A percentile compares a stretch with the other conserved stretches of the same genome.
Conservation (phyloP, 2,113 vertebrate genomes). For the Peromyscus maniculatus region DNA sequence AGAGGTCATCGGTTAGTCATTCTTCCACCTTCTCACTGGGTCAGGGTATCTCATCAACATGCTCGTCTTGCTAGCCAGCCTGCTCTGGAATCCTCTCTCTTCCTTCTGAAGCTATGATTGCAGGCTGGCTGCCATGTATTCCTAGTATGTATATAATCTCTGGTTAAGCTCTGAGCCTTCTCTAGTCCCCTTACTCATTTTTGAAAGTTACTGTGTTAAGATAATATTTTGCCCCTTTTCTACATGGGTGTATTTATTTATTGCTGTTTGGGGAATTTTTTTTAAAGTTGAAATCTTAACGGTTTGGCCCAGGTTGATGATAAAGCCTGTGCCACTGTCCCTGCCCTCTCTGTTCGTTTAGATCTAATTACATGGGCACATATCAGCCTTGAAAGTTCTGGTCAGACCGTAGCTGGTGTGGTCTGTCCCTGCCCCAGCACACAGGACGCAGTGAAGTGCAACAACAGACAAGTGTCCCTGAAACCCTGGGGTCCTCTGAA, state of each 20-base stretch:
- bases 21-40: background rate
- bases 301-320: background rate
- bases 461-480: background rate
- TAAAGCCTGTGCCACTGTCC: background rate
- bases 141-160: too few relatives aligned
- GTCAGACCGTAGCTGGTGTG: background rate
- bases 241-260: background rate
- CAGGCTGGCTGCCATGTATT: too few relatives aligned
- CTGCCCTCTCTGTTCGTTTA: background rate
- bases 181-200: background rate
- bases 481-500: fast-evolving
- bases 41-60: background rate
- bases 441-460: too few relatives aligned
- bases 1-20: background rate
- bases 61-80: background rate
- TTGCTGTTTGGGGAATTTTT: background rate
- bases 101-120: background rate
- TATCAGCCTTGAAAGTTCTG: background rate
- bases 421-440: too few relatives aligned
- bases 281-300: background rate
- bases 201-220: background rate
- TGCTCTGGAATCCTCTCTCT: background rate
- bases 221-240: background rate
- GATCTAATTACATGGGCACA: background rate
- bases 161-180: background rate